Evolutionary conservation across 2,888 invertebrate species (phyloP), one percentile per base, ranked within the genome.

Genomic region (Acronicta alni): DNA sequence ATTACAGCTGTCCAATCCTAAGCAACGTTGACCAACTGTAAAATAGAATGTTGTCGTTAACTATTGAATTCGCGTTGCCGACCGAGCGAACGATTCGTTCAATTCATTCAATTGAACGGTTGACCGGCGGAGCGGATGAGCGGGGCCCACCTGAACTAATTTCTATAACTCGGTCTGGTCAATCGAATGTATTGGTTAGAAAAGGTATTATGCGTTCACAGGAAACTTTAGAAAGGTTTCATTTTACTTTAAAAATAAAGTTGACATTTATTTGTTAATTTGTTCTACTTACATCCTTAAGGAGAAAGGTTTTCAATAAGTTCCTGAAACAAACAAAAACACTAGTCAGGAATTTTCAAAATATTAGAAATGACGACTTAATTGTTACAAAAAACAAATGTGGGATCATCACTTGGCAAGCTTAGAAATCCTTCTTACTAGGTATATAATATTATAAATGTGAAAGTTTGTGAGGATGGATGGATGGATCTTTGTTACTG

Each of bases 81-180:
- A 74, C 68, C 68, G 70, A 76, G 71, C 68, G 74, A 61, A 67
- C 68, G 68, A 61, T 67, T 72, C 67, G 53, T 61, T 69, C 77
- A 72, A 77, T 83, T 84, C 80, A 81, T 86, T 85, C 85, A 82
- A 82, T 83, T 82, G 84, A 84, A 82, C 80, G 82, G 81, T 79
- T 81, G 82, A 80, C 82, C 82, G 82, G 75, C 78, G 77, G 76
- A 80, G 78, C 82, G 83, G 73, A 81, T 81, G 84, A 84, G 70
- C 76, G 80, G 59, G 80, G 61, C 72, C 73, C 81, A 87, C 82
- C 83, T 84, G 82, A 83, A 82, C 85, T 85, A 85, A 87, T 85
- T 79, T 82, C 77, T 77, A 77, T 83, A 83, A 80, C 78, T 70
- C 77, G 79, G 65, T 68, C 75, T 78, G 73, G 58, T 74, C 75